Base-by-base conservation (phyloP, 2,888 invertebrate species). In the Andrena hattorfiana region DNA sequence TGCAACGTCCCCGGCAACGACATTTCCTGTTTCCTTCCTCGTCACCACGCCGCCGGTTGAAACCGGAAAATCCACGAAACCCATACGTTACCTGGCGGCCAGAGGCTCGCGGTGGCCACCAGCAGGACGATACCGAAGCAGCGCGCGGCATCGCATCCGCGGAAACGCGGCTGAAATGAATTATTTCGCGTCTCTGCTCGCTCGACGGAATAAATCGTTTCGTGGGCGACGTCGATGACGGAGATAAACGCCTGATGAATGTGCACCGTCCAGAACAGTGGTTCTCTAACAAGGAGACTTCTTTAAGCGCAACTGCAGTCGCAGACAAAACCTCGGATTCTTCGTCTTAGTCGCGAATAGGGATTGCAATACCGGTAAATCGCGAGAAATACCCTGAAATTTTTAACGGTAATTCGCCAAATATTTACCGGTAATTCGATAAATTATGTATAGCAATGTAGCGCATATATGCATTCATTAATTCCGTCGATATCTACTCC, bases 61-160 rank as follows among this genome's bases (percentile, higher is more conserved):
- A 90, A 91, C 89, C 87, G 90, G 90, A 90, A 90, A 91, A 90
- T 86, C 88, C 86, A 83, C 86, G 82, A 82, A 89, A 84, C 84
- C 85, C 86, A 85, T 84, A 82, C 76, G 84, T 86, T 87, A 77
- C 28, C 42, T 32, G 62, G 51, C 66, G 67, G 66, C 59, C 75
- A 80, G 54, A 42, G 60, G 74, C 59, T 63, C 63, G 35, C 49
- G 74, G 60, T 56, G 49, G 7, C 63, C 67, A 62, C n/a, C 66
- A 66, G 72, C 56, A 42, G 72, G 32, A 49, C 56, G 64, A 59
- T 64, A 68, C 66, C 74, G 23, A 20, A 62, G 28, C 23, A 28
- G 54, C 20, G 32, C 26, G 56, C 26, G 35, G 66, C 62, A n/a
- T 62, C 56, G 74, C 74, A 77, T 68, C 79, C 69, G 78, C 62